Evolutionary conservation across 1,140 invertebrate genomes (phyloP).

Genomic region (Hyphantria cunea): DNA sequence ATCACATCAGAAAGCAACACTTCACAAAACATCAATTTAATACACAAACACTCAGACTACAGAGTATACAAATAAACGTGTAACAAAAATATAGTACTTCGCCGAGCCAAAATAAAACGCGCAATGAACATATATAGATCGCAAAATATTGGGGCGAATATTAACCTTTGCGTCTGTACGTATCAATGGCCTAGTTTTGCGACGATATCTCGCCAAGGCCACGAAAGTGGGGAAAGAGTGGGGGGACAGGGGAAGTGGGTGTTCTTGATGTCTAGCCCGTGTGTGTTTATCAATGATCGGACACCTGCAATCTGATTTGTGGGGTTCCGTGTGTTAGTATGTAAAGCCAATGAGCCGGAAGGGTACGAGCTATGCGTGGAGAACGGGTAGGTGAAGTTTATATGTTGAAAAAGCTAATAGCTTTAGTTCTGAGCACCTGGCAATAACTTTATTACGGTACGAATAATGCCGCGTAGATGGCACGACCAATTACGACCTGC

Average conservation of each 20-base stretch:
- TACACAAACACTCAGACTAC: conserved; percentile 10
- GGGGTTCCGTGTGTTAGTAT: conserved; percentile 10
- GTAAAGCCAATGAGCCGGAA: conserved; percentile 11
- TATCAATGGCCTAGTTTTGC: conserved; percentile 35
- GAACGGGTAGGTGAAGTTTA: not conserved
- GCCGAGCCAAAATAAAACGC: conserved; percentile 27
- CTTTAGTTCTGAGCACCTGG: not conserved
- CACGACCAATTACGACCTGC: too few relatives aligned
- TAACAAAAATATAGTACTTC: conserved; percentile 25
- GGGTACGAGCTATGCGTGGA: conserved; percentile 1
- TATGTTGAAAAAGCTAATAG: conserved; percentile 6
- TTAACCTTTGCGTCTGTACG: conserved; percentile 7
- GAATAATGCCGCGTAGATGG: too few relatives aligned
- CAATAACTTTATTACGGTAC: not conserved
- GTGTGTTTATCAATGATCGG: conserved; percentile 34
- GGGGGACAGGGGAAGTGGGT: conserved; percentile 1
- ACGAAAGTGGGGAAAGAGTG: conserved; percentile 5
- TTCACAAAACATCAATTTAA: not conserved
- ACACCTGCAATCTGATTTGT: conserved; percentile 32
- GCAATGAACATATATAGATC: conserved; percentile 32
- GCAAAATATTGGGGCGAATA: conserved; percentile 28
- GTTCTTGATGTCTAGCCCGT: not conserved
- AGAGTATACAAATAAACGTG: conserved; percentile 2
- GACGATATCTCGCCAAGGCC: conserved; percentile 38
- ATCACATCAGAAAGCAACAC: too few relatives aligned